Evolutionary conservation across 2,888 invertebrate species (phyloP).

Genomic region (Tenthredo notha): DNA sequence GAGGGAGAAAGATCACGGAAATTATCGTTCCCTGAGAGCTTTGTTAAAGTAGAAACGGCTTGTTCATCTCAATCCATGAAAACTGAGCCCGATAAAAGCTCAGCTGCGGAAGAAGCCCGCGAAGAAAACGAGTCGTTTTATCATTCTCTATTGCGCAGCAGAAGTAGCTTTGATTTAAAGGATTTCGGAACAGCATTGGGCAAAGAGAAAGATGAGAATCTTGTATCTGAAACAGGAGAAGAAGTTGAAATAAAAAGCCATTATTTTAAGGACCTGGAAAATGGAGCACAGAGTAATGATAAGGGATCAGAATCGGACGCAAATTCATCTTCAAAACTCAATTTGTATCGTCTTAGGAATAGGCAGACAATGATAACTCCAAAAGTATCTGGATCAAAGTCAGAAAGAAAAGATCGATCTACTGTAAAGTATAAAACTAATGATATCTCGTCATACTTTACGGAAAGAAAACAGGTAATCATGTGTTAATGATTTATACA

Average conservation of each 20-base stretch:
- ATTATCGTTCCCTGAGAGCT: not conserved
- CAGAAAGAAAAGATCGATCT: not conserved
- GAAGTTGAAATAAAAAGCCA: not conserved
- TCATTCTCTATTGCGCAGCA: not conserved
- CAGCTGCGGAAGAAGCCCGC: not conserved
- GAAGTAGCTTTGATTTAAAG: constrained; percentile 23
- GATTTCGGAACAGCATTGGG: not conserved
- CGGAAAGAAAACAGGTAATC: constrained; percentile 12
- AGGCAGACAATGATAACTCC: not conserved
- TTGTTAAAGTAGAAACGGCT: not conserved
- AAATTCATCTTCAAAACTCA: not conserved
- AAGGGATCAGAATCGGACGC: not conserved
- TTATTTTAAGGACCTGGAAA: not conserved
- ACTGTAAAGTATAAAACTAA: not conserved
- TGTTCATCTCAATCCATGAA: not conserved
- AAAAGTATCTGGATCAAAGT: not conserved
- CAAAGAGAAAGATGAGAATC: not conserved
- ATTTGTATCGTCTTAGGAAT: not conserved
- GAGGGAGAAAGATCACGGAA: not conserved
- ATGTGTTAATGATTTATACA: not conserved
- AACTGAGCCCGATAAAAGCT: not conserved
- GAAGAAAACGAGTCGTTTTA: not conserved
- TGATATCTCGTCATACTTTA: constrained; percentile 21
- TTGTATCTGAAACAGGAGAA: not conserved
- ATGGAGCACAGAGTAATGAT: not conserved